Percentiles rank a stretch among this genome's conserved stretches.
phyloP scores from a whole-genome alignment of 2,797 vertebrate genomes.

The Aphelocoma californica region DNA sequence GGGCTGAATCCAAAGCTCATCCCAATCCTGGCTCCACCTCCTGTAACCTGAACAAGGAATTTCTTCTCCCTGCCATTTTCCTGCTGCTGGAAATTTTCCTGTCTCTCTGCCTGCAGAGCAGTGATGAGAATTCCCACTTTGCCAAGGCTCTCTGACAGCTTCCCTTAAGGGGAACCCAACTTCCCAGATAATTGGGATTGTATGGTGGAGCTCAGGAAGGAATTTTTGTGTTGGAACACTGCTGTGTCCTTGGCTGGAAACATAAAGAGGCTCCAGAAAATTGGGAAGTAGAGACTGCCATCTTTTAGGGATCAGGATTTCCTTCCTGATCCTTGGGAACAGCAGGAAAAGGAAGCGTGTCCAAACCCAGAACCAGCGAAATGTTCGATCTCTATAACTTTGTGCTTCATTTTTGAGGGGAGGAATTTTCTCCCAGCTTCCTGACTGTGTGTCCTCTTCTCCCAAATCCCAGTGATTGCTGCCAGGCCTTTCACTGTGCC shows the following conservation, averaged over 20 bases:
- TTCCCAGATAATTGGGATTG: background rate
- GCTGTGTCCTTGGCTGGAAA: background rate
- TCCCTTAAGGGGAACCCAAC: background rate
- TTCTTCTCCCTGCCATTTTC: background rate
- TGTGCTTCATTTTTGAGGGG: background rate
- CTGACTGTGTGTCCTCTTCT: background rate
- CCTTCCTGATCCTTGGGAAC: background rate
- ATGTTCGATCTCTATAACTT: background rate
- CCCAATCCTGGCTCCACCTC: background rate
- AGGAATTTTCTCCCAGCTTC: background rate
- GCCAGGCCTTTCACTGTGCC: slow-evolving; percentile 88
- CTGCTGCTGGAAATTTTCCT: background rate
- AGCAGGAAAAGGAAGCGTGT: background rate
- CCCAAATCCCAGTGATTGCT: slow-evolving; percentile 85
- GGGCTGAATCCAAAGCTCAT: background rate
- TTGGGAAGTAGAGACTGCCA: background rate
- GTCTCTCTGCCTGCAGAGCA: background rate
- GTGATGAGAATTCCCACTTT: background rate
- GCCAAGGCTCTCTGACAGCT: background rate
- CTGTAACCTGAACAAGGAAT: background rate
- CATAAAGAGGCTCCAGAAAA: background rate
- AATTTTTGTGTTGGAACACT: background rate
- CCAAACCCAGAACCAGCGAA: background rate
- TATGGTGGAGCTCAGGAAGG: background rate
- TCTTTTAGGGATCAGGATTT: background rate